Evolutionary conservation across 2,113 vertebrate genomes (phyloP), one percentile per base, ranked within the genome.

Genomic region (Lonchura striata): DNA sequence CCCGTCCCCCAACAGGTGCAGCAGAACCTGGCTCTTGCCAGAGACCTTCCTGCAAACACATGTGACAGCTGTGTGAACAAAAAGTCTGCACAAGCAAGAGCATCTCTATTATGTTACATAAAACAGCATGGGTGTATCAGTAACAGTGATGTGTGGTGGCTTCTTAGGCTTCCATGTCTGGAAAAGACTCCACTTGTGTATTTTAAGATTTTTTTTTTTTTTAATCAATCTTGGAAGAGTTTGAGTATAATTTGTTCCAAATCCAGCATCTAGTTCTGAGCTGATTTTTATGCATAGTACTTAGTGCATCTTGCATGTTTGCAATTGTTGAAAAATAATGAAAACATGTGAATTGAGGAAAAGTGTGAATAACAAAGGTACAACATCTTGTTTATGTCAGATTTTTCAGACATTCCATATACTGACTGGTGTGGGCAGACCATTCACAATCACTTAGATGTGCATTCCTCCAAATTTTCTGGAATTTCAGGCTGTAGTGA

Each of bases 401-500:
- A 99, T 92, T 99, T 99, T 94, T 97, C 98, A 15, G 99, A 99
- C 95, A 99, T 99, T 98, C 98, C 98, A 0, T 99, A 99, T 94
- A 98, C 98, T 64, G 98, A 99, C n/a, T 99, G 99, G 99, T 99
- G 98, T 93, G 98, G 98, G 39, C 99, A 98, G 88, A 97, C 98
- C 42, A 97, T 98, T 90, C 98, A 99, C 92, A 99, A 99, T 97
- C 99, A 99, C 47, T 98, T 99, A 92, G 99, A 99, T 96, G 99
- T 99, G 82, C 98, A 99, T 97, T 98, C 99, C 63, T 98, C 98
- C 66, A 99, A 99, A 97, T 99, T 98, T 97, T 99, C 99, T 5
- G 99, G 99, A 44, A 98, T 99, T 96, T 99, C 99, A 21, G 98
- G 99, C 75, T 99, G 99, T 97, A 99, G 99, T 54, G 99, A 99